These are phyloP conservation scores for Hydroisotoma schaefferi DNA, from an alignment of 2,888 invertebrate genomes.

Conservation along the genomic window DNA sequence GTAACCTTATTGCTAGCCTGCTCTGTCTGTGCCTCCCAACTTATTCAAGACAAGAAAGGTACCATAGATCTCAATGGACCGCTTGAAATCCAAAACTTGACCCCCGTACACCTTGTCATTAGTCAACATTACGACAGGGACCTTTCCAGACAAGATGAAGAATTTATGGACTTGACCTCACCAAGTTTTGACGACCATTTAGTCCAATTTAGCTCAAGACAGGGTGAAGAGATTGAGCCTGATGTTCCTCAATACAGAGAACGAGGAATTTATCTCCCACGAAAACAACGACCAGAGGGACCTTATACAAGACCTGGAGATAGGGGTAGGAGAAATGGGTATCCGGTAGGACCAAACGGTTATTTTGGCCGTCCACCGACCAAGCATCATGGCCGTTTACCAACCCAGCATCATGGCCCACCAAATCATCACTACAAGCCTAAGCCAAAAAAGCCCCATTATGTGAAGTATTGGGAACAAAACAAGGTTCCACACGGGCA, in stretches of 20 bases:
- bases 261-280: not conserved
- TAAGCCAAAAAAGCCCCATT: not conserved
- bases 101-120: no score
- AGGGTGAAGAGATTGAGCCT: no score
- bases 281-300: not conserved
- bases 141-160: not conserved
- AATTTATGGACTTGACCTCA: no score
- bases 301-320: no score
- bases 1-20: no score
- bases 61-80: no score
- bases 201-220: no score
- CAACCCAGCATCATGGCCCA: not conserved
- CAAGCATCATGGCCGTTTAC: not conserved
- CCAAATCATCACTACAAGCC: not conserved
- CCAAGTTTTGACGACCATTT: not conserved
- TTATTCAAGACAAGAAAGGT: no score
- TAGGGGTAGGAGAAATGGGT: not conserved
- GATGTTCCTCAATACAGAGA: not conserved
- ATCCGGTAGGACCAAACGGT: not conserved
- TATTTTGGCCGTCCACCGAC: not conserved
- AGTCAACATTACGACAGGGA: not conserved
- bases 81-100: no score
- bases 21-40: no score
- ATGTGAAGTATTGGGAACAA: slow-evolving; percentile 11
- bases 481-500: not conserved